A percentile compares a stretch with the other conserved stretches of the same genome.
These are phyloP conservation scores for Bugulina stolonifera DNA, from an alignment of 2,888 invertebrate species.

Conservation along the genomic window DNA sequence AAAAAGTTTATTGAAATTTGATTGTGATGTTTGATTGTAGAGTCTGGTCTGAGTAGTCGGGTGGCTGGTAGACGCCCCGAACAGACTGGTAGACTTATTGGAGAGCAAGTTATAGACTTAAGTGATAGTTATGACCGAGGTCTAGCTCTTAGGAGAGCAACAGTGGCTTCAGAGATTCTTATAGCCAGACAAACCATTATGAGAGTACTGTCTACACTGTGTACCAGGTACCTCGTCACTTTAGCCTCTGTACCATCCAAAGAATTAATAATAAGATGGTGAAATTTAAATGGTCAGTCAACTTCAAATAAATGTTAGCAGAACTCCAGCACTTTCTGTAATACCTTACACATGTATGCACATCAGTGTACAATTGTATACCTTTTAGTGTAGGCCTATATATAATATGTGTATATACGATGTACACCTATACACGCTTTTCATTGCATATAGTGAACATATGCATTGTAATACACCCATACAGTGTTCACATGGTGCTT, in stretches of 20 bases:
- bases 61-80: background rate
- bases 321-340: background rate
- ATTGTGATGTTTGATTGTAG: no score
- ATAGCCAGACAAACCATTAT: slow-evolving; percentile 59
- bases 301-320: no score
- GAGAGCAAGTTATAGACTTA: slow-evolving; percentile 58
- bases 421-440: no score
- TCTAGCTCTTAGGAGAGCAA: slow-evolving; percentile 57
- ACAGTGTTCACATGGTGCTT: background rate
- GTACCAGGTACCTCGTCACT: slow-evolving; percentile 47
- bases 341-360: background rate
- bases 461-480: no score
- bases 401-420: slow-evolving; percentile 18
- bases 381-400: background rate
- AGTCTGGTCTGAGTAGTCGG: background rate
- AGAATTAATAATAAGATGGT: no score
- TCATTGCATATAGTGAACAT: no score
- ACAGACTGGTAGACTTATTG: slow-evolving; percentile 32
- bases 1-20: no score
- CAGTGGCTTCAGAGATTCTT: slow-evolving; percentile 57
- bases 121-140: slow-evolving; percentile 56
- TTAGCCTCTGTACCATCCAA: no score
- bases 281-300: no score
- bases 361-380: background rate
- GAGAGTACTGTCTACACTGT: slow-evolving; percentile 57